Percentiles rank a stretch among this genome's conserved stretches.
Conservation (phyloP, 2,113 vertebrate genomes). For the Diadophis punctatus region DNA sequence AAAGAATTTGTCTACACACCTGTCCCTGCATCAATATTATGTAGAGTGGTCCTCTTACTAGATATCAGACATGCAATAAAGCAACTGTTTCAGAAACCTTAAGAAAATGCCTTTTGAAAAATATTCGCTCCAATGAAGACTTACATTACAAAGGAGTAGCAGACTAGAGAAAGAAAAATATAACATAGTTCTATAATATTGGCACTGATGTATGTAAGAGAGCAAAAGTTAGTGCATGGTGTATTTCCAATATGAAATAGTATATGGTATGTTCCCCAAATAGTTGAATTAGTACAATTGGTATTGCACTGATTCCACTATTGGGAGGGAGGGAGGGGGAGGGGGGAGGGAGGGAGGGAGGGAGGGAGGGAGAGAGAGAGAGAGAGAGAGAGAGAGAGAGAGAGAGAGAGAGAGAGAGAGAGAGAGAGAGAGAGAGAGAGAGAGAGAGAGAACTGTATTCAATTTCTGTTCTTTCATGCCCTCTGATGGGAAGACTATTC, state of each 20-base stretch:
- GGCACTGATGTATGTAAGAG: not conserved
- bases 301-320: not conserved
- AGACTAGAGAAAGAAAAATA: not conserved
- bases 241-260: not conserved
- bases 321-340: not conserved
- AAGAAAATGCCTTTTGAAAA: not conserved
- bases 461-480: constrained; percentile 16
- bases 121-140: not conserved
- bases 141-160: not conserved
- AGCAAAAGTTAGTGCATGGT: not conserved
- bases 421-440: too few species aligned
- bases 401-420: too few species aligned
- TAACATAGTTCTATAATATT: not conserved
- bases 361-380: not conserved
- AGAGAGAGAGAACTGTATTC: not conserved
- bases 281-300: not conserved
- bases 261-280: not conserved
- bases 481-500: constrained; percentile 36
- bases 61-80: not conserved
- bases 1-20: not conserved
- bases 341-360: not conserved
- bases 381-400: too few species aligned
- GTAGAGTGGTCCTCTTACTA: not conserved
- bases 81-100: not conserved
- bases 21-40: not conserved